Base-by-base conservation (phyloP, 2,113 vertebrate species). In the Corvus hawaiiensis region DNA sequence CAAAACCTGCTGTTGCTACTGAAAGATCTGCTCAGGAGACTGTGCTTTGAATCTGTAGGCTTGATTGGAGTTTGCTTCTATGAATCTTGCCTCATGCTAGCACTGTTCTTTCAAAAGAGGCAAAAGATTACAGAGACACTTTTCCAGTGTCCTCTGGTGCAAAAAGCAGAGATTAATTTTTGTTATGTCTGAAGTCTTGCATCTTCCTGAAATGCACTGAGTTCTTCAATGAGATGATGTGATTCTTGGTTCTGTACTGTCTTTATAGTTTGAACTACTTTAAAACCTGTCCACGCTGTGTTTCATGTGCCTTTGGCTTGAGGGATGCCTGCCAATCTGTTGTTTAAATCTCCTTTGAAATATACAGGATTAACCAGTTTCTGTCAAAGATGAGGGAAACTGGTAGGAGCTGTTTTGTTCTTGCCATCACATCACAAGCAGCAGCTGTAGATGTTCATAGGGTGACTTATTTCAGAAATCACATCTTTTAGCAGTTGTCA, bases 401-500 rank as follows among this genome's bases (percentile, higher is more conserved):
- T 77, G 12, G 37, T 88, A 74, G 64, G 59, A 84, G 10, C 61
- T 54, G 22, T 79, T 90, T 77, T 90, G 64, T 77, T 90, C 92
- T 88, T 90, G 33, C 64, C 48, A 32, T 86, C 35, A 13, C 7
- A 35, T 43, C 51, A 21, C 15, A 43, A 73, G 71, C 72, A 83
- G 63, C 51, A 80, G 12, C 79, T 67, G 78, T 81, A 41, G 83
- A 48, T 90, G 59, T 77, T 85, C 63, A 22, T 24, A 48, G 46
- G 76, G 43, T 84, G 35, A 16, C 9, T 93, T 84, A 30, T 28
- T 80, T 94, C 76, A 74, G 83, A 93, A 90, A 71, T 77, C 17
- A 22, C 3, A 2, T 62, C 55, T 59, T 32, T 92, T 66, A 54
- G 55, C 7, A 4, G 26, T 48, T 67, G 55, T 92, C 55, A 44